A percentile compares a stretch with the other conserved stretches of the same genome.
Evolutionary conservation across 2,888 invertebrate species (phyloP).

Genomic region (Andrena dorsata): DNA sequence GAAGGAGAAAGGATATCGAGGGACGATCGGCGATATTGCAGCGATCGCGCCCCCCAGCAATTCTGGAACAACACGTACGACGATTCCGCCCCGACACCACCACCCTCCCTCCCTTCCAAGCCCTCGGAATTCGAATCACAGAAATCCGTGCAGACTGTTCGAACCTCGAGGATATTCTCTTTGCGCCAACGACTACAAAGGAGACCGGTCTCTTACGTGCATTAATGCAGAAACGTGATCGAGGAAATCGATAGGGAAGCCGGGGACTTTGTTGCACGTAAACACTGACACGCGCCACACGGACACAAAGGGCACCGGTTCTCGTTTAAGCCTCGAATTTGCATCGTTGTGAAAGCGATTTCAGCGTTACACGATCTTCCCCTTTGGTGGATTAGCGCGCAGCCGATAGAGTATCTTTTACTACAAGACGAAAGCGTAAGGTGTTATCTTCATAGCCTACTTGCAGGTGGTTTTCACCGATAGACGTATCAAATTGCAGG

Average conservation of each 20-base stretch:
- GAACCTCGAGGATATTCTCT: slow-evolving; percentile 47
- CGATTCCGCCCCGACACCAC: slow-evolving; percentile 17
- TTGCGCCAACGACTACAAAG: slow-evolving; percentile 46
- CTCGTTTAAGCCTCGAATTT: slow-evolving; percentile 5
- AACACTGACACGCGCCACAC: slow-evolving; percentile 6
- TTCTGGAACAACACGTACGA: slow-evolving; percentile 60
- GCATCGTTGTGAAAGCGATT: background rate
- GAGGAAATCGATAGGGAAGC: slow-evolving; percentile 35
- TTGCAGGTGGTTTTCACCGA: background rate
- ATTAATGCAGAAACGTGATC: slow-evolving; percentile 61
- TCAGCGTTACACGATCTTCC: background rate
- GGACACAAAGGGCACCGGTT: background rate
- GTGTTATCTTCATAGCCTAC: background rate
- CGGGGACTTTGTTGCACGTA: slow-evolving; percentile 1
- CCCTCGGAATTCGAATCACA: slow-evolving; percentile 34
- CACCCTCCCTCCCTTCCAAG: background rate
- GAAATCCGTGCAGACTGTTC: slow-evolving; percentile 43
- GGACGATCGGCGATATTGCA: slow-evolving; percentile 56
- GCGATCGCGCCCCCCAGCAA: slow-evolving; percentile 56
- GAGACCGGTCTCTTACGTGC: slow-evolving; percentile 28
- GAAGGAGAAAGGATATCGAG: slow-evolving; percentile 43
- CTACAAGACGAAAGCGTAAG: background rate
- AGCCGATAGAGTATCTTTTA: background rate
- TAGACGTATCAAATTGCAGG: background rate
- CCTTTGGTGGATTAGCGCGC: no score